phyloP scores from a whole-genome alignment of 2,888 invertebrate genomes.

The Polietes domitor region DNA sequence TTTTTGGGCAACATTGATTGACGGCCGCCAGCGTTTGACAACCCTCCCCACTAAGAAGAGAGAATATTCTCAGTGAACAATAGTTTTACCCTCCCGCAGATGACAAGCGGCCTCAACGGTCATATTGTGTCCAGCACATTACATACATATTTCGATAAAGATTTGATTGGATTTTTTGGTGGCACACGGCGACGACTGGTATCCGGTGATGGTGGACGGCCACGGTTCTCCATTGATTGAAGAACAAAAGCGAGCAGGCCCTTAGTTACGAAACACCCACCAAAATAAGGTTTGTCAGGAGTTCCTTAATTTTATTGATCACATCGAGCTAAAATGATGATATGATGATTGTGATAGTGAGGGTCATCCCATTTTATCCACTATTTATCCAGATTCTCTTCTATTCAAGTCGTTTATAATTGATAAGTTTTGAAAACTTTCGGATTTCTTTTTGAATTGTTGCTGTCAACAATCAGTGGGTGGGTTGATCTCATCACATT shows the following conservation, averaged over 20 bases:
- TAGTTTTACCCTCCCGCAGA: neutral
- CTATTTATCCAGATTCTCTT: too few species aligned
- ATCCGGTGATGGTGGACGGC: neutral
- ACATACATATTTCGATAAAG: constrained; percentile 1
- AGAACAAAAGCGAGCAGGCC: neutral
- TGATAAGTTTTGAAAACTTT: neutral
- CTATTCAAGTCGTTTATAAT: neutral
- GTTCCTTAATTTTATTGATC: neutral
- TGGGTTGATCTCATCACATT: neutral
- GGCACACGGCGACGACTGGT: neutral
- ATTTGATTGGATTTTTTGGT: constrained; percentile 24
- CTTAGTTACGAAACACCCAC: neutral
- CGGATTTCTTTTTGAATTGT: neutral
- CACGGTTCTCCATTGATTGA: neutral
- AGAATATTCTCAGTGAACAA: neutral
- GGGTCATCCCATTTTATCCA: neutral
- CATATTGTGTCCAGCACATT: neutral
- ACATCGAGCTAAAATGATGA: neutral
- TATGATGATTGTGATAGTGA: neutral
- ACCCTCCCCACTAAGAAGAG: neutral
- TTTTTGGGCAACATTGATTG: neutral
- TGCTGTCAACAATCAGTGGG: neutral
- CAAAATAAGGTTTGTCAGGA: neutral
- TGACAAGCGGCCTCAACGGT: neutral
- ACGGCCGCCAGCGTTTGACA: neutral